Conservation (phyloP, 2,797 vertebrate species). For the Euthynnus affinis region DNA sequence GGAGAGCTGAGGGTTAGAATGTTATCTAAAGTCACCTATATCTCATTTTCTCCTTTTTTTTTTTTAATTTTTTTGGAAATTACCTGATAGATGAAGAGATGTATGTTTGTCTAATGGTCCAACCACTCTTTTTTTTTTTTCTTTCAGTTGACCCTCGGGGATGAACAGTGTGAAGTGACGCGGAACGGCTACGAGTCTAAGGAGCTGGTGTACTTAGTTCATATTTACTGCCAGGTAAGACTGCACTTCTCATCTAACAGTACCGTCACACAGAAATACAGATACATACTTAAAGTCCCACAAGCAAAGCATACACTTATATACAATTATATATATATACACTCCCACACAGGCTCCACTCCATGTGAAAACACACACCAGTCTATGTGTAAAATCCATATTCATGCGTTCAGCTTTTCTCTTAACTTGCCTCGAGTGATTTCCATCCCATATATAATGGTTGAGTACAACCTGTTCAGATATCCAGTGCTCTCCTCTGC, state of each 20-base stretch:
- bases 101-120: slow-evolving; percentile 3
- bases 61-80: slow-evolving; percentile 18
- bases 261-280: not conserved
- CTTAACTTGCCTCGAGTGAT: slow-evolving; percentile 1
- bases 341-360: slow-evolving; percentile 8
- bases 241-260: not conserved
- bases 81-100: not conserved
- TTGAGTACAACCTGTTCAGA: slow-evolving; percentile 18
- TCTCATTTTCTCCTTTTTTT: not conserved
- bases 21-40: not conserved
- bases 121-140: slow-evolving; percentile 38
- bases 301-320: not conserved
- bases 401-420: slow-evolving; percentile 7
- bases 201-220: slow-evolving; percentile 97
- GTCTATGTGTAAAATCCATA: not conserved
- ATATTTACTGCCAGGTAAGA: slow-evolving; percentile 97
- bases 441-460: slow-evolving; percentile 3
- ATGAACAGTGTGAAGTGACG: slow-evolving; percentile 94
- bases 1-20: slow-evolving; percentile 9
- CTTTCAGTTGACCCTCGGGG: slow-evolving; percentile 90
- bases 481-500: not conserved
- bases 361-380: not conserved
- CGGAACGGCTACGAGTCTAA: slow-evolving; percentile 96
- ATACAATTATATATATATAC: not conserved
- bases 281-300: slow-evolving; percentile 10